Percentiles rank a stretch among this genome's conserved stretches.
Conservation (phyloP, 2,113 vertebrate genomes). For the Spilogale gracilis region DNA sequence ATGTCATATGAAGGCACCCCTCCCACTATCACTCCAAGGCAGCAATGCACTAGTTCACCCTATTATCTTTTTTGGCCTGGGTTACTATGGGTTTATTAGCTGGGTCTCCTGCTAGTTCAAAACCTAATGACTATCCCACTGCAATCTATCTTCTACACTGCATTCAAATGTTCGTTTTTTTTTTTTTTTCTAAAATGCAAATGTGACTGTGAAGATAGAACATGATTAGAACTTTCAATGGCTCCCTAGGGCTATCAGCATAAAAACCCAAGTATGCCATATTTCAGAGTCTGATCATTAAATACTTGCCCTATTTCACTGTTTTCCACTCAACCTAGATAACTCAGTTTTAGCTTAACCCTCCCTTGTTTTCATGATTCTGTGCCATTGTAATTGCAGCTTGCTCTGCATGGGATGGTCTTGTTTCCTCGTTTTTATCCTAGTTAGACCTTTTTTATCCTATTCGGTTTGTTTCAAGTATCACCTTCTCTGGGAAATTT, state of each 20-base stretch:
- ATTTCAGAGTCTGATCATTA: neutral
- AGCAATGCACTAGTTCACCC: neutral
- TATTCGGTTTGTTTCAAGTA: neutral
- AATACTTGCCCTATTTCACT: neutral
- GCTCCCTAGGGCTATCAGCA: neutral
- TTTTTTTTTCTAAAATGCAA: neutral
- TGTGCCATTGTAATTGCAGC: neutral
- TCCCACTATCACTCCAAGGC: neutral
- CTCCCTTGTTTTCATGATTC: neutral
- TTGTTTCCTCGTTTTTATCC: neutral
- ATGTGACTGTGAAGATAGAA: neutral
- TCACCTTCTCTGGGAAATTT: neutral
- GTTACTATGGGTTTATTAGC: neutral
- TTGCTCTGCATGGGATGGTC: rapidly evolving
- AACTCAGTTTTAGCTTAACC: neutral
- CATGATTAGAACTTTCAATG: neutral
- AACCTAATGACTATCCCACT: neutral
- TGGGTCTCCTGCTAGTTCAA: neutral
- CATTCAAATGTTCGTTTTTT: neutral
- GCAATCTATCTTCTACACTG: neutral
- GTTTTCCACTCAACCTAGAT: neutral
- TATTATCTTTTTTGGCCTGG: neutral
- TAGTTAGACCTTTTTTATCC: neutral
- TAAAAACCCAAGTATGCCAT: neutral
- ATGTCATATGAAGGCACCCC: too few relatives aligned